Evolutionary conservation across 2,888 invertebrate species (phyloP).

Genomic region (Campoletis raptor): DNA sequence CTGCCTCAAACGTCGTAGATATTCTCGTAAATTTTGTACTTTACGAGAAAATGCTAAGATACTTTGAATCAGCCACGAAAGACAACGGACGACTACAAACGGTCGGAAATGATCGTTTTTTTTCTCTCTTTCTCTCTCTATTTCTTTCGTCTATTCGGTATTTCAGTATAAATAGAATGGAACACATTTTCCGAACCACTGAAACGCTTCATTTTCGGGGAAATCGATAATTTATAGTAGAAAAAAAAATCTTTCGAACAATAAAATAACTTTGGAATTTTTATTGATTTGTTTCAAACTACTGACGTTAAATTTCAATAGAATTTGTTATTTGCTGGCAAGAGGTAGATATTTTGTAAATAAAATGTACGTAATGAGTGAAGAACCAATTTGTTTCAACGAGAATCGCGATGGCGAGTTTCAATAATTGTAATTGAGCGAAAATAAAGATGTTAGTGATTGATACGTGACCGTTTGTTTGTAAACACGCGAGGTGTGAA

Average conservation of each 20-base stretch:
- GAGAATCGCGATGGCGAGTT: neutral
- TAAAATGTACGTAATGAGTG: neutral
- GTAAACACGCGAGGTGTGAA: constrained; percentile 19
- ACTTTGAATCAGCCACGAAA: neutral
- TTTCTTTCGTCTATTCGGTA: neutral
- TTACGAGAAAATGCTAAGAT: constrained; percentile 6
- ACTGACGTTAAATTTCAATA: neutral
- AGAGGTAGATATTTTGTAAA: neutral
- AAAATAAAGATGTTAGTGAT: constrained; percentile 21
- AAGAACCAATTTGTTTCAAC: neutral
- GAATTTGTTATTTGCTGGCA: neutral
- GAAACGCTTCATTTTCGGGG: neutral
- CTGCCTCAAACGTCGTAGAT: neutral
- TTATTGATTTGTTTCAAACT: neutral
- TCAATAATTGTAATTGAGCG: neutral
- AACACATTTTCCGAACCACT: neutral
- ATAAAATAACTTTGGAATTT: neutral
- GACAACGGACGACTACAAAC: neutral
- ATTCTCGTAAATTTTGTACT: neutral
- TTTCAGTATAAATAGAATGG: neutral
- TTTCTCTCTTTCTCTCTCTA: neutral
- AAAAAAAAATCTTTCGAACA: too few relatives aligned
- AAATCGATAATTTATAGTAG: neutral
- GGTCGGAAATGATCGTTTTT: neutral
- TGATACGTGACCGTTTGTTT: constrained; percentile 19